These are phyloP conservation scores for Pseudorhiza aurosa DNA, from an alignment of 30 jellyfish, hydroid and myxozoan genomes.

Conservation along the genomic window DNA sequence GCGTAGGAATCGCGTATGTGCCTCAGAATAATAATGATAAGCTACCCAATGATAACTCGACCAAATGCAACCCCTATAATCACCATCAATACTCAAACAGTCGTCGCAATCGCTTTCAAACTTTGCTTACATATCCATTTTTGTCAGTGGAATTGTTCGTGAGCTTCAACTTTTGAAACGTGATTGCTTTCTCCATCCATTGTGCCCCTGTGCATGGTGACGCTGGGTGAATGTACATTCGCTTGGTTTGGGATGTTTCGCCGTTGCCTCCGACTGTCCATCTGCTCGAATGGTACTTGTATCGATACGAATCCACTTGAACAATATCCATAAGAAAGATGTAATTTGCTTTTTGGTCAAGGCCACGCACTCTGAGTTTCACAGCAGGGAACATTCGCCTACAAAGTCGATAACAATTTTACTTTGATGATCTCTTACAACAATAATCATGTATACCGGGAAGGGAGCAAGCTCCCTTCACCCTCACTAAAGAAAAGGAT, in stretches of 20 bases:
- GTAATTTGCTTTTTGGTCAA: constrained; percentile 80
- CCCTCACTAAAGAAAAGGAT: no score
- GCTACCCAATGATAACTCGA: no score
- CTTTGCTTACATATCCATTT: constrained; percentile 86
- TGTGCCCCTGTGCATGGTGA: constrained; percentile 94
- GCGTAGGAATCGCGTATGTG: no score
- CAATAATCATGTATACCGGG: no score
- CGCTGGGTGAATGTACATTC: constrained; percentile 91
- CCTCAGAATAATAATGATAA: no score
- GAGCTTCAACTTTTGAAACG: constrained; percentile 81
- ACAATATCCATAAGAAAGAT: constrained; percentile 79
- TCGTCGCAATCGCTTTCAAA: no score
- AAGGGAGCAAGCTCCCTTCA: no score
- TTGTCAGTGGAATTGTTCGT: constrained; percentile 78
- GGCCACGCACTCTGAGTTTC: constrained; percentile 68
- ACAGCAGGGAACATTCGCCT: constrained; percentile 94
- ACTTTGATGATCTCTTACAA: no score
- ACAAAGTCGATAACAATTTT: not conserved
- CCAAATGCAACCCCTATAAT: no score
- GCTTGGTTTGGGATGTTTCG: constrained; percentile 72
- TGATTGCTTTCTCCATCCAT: constrained; percentile 83
- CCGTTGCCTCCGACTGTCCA: constrained; percentile 94
- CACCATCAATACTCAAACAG: no score
- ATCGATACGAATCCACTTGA: constrained; percentile 85
- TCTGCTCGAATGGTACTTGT: constrained; percentile 76